Evolutionary conservation across 1,140 invertebrate species (phyloP), one percentile per base, ranked within the genome.

Genomic region (Goniozus legneri): DNA sequence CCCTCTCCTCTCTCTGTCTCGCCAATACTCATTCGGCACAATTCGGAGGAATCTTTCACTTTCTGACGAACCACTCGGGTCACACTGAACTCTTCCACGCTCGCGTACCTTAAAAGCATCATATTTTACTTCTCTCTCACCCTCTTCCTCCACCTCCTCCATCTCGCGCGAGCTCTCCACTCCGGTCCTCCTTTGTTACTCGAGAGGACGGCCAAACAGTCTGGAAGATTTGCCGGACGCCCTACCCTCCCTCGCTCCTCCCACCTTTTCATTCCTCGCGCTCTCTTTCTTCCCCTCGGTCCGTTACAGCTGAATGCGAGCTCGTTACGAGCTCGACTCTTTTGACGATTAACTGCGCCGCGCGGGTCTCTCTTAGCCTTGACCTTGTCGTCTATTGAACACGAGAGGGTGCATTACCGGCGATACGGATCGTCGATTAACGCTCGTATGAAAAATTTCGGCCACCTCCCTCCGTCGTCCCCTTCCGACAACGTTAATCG

Each of bases 71-170:
- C n/a, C n/a, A n/a, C n/a, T n/a, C n/a, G n/a, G n/a, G n/a, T n/a
- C n/a, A n/a, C n/a, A n/a, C n/a, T 30, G 33, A 22, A n/a, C 47
- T 52, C 53, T 54, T 60, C 44, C 44, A 47, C 39, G 43, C 48
- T 21, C n/a, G n/a, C n/a, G n/a, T n/a, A 39, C 43, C 53, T 60
- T 70, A 67, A 71, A 69, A 69, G 64, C 66, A 67, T 73, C 58
- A 71, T 71, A 71, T 74, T 73, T 74, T 66, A 70, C 56, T 36
- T 47, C 34, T 34, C 38, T 32, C 35, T 30, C 34, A 15, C 31
- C 43, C 30, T 44, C 22, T 32, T 41, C 21, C 15, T 22, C n/a
- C 3, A 27, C 36, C 31, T 21, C 27, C 35, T 32, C 20, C 8
- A 14, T 22, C 12, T 16, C 46, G 14, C 30, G 19, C 24, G 43